Base-by-base conservation (phyloP, 1,140 invertebrate genomes). In the Bombus haemorrhoidalis region DNA sequence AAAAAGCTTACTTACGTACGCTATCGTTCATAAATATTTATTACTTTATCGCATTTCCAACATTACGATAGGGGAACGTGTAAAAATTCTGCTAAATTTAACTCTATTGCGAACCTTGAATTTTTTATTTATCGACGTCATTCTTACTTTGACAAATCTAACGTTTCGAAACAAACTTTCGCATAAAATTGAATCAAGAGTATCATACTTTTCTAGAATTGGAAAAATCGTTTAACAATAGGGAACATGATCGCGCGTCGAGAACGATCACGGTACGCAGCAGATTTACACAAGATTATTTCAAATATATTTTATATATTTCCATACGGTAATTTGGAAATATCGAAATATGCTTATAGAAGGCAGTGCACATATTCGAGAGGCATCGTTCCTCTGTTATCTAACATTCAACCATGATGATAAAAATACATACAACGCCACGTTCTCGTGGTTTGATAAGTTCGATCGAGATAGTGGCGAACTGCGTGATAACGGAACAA, bases 391-490 rank as follows among this genome's bases (percentile, higher is more conserved):
- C 12, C 41, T 34, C n/a, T 13, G 80, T 89, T 87, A 89, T 89
- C 87, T 85, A 81, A 89, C 66, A 68, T 81, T 85, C 37, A 64
- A 59, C 66, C 39, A 22, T 37, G n/a, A 43, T 72, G 88, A 89
- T 89, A 89, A 89, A 80, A 53, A 53, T 53, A 53, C 47, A 53
- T 69, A 32, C 72, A 80, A 87, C 64, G 75, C 81, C 71, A 69
- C 71, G 75, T 87, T 88, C 75, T 89, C 66, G 73, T 37, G 73
- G 74, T 78, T 88, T 77, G 88, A 89, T 89, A 89, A 89, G 81
- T 85, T 86, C 88, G 85, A 89, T 89, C 69, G 81, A 62, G 88
- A 89, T 89, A 89, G 79, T 25, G 64, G 57, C 25, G 25, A 15
- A 80, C 57, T n/a, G 28, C 18, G 9, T 57, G 83, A 80, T 85